Percentiles rank a stretch among this genome's conserved stretches.
Evolutionary conservation across 2,113 vertebrate genomes (phyloP).

Genomic region (Psittacus erithacus): DNA sequence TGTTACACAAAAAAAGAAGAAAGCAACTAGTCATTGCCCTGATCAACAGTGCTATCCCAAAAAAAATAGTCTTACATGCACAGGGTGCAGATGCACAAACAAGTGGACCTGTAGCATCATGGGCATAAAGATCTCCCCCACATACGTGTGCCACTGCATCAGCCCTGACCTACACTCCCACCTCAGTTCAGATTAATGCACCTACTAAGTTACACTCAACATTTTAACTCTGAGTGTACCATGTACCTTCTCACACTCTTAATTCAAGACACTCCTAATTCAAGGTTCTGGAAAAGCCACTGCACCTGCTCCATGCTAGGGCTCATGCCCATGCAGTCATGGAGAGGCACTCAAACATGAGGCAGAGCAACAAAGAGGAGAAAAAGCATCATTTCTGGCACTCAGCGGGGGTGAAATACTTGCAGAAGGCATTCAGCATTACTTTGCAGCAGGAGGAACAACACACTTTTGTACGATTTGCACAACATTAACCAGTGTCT

Average conservation of each 20-base stretch:
- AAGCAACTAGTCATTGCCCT: not conserved
- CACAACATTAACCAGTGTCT: not conserved
- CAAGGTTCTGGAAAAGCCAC: not conserved
- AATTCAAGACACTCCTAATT: not conserved
- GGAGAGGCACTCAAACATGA: rapidly evolving
- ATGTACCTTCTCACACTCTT: not conserved
- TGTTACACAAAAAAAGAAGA: not conserved
- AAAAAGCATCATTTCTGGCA: not conserved
- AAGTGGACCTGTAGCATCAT: not conserved
- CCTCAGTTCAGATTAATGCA: not conserved
- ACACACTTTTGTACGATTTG: not conserved
- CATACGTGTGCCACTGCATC: not conserved
- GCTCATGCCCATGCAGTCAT: not conserved
- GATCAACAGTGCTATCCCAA: not conserved
- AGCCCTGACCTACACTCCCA: not conserved
- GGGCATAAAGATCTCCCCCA: not conserved
- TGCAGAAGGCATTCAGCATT: not conserved
- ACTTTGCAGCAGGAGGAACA: not conserved
- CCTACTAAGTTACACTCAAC: not conserved
- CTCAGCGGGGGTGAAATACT: not conserved
- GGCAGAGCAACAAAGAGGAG: not conserved
- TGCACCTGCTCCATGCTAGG: not conserved
- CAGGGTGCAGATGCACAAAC: not conserved
- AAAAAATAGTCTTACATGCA: not conserved
- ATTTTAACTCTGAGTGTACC: not conserved